Conservation (phyloP, 2,113 vertebrate genomes). For the Indicator maculatus region DNA sequence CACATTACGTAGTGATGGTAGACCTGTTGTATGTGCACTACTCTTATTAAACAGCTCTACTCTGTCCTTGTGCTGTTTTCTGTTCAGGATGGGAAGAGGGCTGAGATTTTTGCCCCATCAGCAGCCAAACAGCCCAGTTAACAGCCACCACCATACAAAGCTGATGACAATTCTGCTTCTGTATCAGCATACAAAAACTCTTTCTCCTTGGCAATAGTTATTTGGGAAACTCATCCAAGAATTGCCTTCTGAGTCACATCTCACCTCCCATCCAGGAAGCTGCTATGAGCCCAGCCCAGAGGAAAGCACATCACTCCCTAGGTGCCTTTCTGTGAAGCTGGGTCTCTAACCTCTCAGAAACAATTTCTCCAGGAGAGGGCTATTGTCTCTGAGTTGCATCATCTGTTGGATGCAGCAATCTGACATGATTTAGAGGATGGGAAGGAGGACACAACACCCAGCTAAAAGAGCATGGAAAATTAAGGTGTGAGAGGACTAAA, state of each 20-base stretch:
- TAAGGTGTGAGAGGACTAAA: not conserved
- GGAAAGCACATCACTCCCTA: not conserved
- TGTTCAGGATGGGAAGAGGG: not conserved
- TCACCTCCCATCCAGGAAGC: not conserved
- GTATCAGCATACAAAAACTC: fast-evolving
- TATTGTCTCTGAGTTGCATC: not conserved
- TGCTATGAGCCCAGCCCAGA: not conserved
- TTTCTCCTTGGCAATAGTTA: not conserved
- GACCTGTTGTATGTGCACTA: no score
- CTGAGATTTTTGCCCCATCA: not conserved
- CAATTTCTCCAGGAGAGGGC: not conserved
- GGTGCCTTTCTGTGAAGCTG: not conserved
- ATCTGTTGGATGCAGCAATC: not conserved
- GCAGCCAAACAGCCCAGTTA: not conserved
- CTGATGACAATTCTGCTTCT: not conserved
- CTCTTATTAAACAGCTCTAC: not conserved
- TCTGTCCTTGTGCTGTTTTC: not conserved
- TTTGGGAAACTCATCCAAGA: not conserved
- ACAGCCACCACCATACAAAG: not conserved
- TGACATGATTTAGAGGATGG: not conserved
- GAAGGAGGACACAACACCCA: not conserved
- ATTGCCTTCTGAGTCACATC: not conserved
- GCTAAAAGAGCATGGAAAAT: not conserved
- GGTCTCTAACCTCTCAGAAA: not conserved
- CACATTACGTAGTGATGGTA: fast-evolving